These are phyloP conservation scores for Drosophila glabriapex DNA, from an alignment of 2,888 invertebrate species.

Conservation along the genomic window DNA sequence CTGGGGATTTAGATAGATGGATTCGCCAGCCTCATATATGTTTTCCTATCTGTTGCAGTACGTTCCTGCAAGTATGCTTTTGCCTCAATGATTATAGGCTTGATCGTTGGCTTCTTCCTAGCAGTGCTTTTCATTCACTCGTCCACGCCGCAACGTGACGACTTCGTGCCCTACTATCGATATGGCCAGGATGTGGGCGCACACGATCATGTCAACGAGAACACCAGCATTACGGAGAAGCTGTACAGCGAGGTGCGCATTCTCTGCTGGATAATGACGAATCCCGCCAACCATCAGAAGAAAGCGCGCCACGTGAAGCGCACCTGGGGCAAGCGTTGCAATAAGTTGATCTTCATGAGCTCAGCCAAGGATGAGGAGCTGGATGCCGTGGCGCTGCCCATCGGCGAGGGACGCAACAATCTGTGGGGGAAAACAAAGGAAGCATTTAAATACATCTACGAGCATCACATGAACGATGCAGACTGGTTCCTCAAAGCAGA, in stretches of 20 bases:
- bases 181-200: constrained; percentile 66
- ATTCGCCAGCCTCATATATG: no score
- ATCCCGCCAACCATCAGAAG: background rate
- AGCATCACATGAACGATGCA: constrained; percentile 27
- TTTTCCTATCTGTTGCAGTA: background rate
- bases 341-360: constrained; percentile 31
- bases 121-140: background rate
- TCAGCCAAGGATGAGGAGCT: constrained; percentile 13
- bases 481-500: constrained; percentile 31
- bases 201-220: background rate
- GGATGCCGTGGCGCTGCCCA: constrained; percentile 4
- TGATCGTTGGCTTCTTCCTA: background rate
- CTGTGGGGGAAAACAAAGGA: constrained; percentile 23
- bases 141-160: background rate
- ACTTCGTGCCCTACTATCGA: no score
- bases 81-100: background rate
- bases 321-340: constrained; percentile 34
- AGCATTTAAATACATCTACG: constrained; percentile 21
- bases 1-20: no score
- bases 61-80: background rate
- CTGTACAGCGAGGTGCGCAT: constrained; percentile 14
- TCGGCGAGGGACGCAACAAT: background rate
- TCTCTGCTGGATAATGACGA: constrained; percentile 28
- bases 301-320: constrained; percentile 22
- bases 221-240: background rate